Percentiles rank a stretch among this genome's conserved stretches.
Evolutionary conservation across 1,140 invertebrate species (phyloP).

Genomic region (Pogonomyrmex californicus): DNA sequence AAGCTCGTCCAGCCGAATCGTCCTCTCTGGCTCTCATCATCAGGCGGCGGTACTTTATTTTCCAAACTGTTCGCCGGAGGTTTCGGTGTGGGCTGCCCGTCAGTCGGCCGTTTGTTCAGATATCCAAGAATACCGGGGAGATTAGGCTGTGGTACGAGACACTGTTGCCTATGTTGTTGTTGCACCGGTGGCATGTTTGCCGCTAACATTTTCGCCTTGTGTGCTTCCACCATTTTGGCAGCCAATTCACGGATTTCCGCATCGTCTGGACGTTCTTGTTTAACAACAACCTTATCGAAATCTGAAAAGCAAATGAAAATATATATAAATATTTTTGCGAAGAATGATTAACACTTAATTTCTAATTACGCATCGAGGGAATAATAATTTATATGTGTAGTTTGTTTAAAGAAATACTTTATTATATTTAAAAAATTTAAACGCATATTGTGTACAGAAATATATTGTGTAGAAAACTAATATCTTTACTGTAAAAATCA

Average conservation of each 20-base stretch:
- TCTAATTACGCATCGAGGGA: not conserved
- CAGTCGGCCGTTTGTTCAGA: conserved; percentile 81
- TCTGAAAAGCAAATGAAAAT: conserved; percentile 45
- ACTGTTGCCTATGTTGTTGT: conserved; percentile 65
- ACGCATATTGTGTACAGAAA: no score
- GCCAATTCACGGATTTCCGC: conserved; percentile 94
- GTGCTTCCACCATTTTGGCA: conserved; percentile 94
- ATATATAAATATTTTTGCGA: not conserved
- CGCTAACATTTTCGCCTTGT: conserved; percentile 90
- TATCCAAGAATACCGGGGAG: conserved; percentile 89
- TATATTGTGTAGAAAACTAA: not conserved
- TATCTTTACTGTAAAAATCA: not conserved
- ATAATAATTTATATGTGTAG: not conserved
- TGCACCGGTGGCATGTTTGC: conserved; percentile 81
- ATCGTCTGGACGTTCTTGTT: conserved; percentile 94
- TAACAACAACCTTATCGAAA: conserved; percentile 87
- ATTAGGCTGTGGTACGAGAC: conserved; percentile 78
- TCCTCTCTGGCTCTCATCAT: conserved; percentile 94
- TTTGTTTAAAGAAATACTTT: not conserved
- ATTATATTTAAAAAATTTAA: not conserved
- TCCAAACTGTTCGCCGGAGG: conserved; percentile 67
- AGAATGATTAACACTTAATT: not conserved
- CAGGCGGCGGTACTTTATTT: conserved; percentile 86
- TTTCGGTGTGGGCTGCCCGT: conserved; percentile 77
- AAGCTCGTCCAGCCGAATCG: conserved; percentile 96